phyloP scores from a whole-genome alignment of 2,113 vertebrate species.

The Notarius quadriscutis region DNA sequence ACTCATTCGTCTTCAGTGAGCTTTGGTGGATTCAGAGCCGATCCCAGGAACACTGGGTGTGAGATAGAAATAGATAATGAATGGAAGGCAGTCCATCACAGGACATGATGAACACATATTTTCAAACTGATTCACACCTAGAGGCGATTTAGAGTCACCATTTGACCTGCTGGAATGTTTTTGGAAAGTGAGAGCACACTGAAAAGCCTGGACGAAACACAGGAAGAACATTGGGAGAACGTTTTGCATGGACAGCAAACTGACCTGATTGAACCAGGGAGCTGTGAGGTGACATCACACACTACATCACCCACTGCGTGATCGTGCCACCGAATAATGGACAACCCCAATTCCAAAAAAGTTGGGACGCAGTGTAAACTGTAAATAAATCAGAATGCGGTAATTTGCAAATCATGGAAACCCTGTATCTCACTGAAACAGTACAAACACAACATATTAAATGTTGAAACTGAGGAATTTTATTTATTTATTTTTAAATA shows the following conservation, averaged over 20 bases:
- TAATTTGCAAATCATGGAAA: no score
- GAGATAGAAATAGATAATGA: background rate
- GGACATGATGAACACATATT: background rate
- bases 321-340: background rate
- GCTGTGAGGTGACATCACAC: background rate
- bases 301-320: background rate
- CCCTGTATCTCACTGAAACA: no score
- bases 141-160: background rate
- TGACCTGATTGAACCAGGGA: background rate
- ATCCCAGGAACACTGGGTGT: background rate
- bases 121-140: background rate
- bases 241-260: background rate
- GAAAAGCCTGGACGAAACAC: background rate
- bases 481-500: no score
- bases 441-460: no score
- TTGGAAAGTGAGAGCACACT: background rate
- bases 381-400: no score
- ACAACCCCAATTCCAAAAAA: no score
- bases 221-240: background rate
- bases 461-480: no score
- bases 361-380: no score
- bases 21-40: background rate
- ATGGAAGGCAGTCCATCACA: background rate
- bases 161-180: background rate
- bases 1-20: background rate